These are phyloP conservation scores for Torymus tubicola DNA, from an alignment of 2,888 invertebrate genomes.

Conservation along the genomic window DNA sequence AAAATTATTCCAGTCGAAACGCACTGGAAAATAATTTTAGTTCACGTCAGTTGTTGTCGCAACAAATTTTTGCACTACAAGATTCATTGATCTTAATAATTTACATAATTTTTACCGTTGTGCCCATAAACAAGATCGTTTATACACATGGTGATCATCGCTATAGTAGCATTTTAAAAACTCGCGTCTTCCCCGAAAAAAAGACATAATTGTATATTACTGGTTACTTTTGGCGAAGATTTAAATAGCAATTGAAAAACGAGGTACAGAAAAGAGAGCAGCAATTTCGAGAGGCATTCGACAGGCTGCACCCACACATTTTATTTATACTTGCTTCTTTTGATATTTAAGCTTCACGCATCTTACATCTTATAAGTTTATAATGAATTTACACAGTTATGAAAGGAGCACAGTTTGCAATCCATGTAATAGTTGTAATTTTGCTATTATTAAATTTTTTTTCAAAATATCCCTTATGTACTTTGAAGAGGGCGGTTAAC, in stretches of 20 bases:
- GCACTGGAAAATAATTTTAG: background rate
- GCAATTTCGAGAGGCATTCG: conserved; percentile 37
- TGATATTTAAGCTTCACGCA: conserved; percentile 8
- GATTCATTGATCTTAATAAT: too few relatives aligned
- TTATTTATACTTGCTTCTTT: background rate
- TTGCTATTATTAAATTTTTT: conserved; percentile 8
- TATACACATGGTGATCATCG: conserved; percentile 10
- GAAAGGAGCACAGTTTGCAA: conserved; percentile 10
- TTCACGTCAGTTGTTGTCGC: background rate
- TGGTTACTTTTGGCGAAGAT: conserved; percentile 19
- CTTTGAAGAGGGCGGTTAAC: conserved; percentile 40
- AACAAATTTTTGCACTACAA: background rate
- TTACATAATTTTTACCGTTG: conserved; percentile 8
- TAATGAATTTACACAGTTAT: conserved; percentile 36
- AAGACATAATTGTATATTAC: background rate
- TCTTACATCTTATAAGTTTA: conserved; percentile 11
- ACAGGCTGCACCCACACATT: conserved; percentile 48
- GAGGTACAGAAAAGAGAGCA: conserved; percentile 12
- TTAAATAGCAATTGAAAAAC: conserved; percentile 4
- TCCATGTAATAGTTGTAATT: conserved; percentile 15
- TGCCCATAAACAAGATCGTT: background rate
- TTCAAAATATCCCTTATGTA: conserved; percentile 16
- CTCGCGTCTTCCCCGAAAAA: conserved; percentile 6
- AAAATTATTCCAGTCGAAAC: conserved; percentile 11
- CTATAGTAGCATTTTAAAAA: conserved; percentile 35